Evolutionary conservation across 2,888 invertebrate species (phyloP), one percentile per base, ranked within the genome.

Genomic region (Branchipolynoe longqiensis): DNA sequence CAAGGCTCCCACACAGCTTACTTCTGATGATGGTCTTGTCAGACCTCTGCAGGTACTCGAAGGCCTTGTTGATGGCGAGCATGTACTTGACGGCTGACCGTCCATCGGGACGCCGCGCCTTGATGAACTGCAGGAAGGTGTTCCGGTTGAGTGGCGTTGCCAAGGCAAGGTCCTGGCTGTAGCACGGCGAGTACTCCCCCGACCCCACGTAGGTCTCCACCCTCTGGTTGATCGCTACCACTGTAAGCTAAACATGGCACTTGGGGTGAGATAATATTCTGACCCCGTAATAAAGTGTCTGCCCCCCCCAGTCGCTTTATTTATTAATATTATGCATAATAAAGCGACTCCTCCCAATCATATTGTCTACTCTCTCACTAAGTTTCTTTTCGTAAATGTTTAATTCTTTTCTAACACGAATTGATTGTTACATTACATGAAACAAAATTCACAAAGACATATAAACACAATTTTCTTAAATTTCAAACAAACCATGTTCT

Each of bases 61-160:
- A 69, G n/a, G 69, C 69, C 33, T 69, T 38, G 33, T 69, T 33
- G 33, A 69, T 69, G 12, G 69, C 69, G 18, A n/a, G 38, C 38
- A 36, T 2, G 3, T 36, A 69, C 36, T 69, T 33, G 38, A 38
- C 69, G 0, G 12, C 38, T 33, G n/a, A 18, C 25, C 28, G 14
- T 1, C 14, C 36, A 36, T 18, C 22, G 28, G 31, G 28, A 25
- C 28, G 14, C 4, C 14, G 3, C 2, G 6, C 38, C 36, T 69
- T 14, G 36, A 69, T 18, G n/a, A 69, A 69, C 4, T 69, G 36
- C 1, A 36, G 33, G 38, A 69, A 69, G 6, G 69, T 38, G 1
- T 69, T 38, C 2, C 33, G 18, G 38, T 69, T 69, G n/a, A 36
- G 33, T 2, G 69, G 69, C 1, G 69, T 69, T 18, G 69, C 69